Percentiles rank a stretch among this genome's conserved stretches.
These are phyloP conservation scores for Plotosus lineatus DNA, from an alignment of 2,113 vertebrate species.

Conservation along the genomic window DNA sequence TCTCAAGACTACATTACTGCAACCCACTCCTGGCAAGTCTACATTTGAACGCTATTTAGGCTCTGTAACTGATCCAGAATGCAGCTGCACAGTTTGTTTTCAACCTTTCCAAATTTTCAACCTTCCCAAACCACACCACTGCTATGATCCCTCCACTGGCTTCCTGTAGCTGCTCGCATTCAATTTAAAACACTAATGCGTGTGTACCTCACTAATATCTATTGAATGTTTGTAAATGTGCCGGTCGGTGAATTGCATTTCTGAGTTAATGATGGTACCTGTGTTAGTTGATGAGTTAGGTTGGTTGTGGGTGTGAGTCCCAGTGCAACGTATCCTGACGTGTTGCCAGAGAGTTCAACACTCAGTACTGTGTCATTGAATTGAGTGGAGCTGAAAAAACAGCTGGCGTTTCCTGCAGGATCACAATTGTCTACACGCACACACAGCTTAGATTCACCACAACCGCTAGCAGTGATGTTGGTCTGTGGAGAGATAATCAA, in stretches of 20 bases:
- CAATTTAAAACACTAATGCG: no score
- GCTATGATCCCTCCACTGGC: no score
- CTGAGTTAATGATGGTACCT: not conserved
- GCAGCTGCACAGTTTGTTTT: no score
- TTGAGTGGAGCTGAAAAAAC: slow-evolving; percentile 49
- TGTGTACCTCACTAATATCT: no score
- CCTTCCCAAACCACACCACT: no score
- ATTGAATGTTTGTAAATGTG: not conserved
- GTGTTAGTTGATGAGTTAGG: not conserved
- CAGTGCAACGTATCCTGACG: slow-evolving; percentile 48
- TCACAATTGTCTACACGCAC: not conserved
- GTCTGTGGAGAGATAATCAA: slow-evolving; percentile 39
- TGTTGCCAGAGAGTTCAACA: slow-evolving; percentile 47
- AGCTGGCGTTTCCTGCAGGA: slow-evolving; percentile 25
- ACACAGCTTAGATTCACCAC: slow-evolving; percentile 44
- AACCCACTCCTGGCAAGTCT: no score
- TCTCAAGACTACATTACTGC: no score
- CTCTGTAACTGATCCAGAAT: no score
- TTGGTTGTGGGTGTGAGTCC: not conserved
- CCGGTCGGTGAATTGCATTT: not conserved
- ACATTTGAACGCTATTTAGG: no score
- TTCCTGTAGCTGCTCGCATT: no score
- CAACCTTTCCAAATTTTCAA: no score
- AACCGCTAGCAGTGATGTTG: slow-evolving; percentile 36
- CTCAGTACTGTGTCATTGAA: accelerated